Percentiles rank a stretch among this genome's conserved stretches.
Evolutionary conservation across 1,140 invertebrate species (phyloP).

Genomic region (Oryzaephilus surinamensis): DNA sequence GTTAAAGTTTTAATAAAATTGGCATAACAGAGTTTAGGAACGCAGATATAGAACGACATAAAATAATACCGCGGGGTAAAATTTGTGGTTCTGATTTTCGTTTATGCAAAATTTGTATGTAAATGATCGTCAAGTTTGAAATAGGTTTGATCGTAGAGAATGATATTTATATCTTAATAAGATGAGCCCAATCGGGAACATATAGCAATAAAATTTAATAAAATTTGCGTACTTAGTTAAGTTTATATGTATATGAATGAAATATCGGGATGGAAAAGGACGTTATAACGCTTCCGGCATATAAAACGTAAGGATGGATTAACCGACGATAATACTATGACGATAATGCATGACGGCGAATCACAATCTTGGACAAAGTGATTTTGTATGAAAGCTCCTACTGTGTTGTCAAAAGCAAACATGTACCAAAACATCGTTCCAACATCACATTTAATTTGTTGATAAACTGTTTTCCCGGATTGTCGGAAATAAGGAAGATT

Average conservation of each 20-base stretch:
- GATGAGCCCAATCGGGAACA: constrained; percentile 10
- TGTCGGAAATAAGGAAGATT: no score
- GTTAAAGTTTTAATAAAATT: not conserved
- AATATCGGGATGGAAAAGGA: constrained; percentile 7
- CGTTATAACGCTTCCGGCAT: constrained; percentile 9
- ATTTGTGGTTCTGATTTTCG: constrained; percentile 12
- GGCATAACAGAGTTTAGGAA: no score
- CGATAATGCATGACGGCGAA: constrained; percentile 13
- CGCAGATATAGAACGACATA: no score
- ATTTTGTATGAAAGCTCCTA: constrained; percentile 11
- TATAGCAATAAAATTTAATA: constrained; percentile 11
- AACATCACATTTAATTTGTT: constrained; percentile 11
- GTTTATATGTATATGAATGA: no score
- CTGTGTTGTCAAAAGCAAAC: constrained; percentile 12
- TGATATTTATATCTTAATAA: constrained; percentile 14
- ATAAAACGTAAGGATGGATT: constrained; percentile 7
- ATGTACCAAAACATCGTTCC: constrained; percentile 9
- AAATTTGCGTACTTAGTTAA: constrained; percentile 11
- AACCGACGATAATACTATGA: constrained; percentile 9
- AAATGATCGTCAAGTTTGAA: constrained; percentile 11
- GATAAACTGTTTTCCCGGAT: no score
- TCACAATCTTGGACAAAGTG: constrained; percentile 10
- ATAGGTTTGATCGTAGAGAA: constrained; percentile 10
- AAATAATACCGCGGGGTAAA: no score
- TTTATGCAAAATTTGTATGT: constrained; percentile 11